Evolutionary conservation across 2,888 invertebrate species (phyloP), one percentile per base, ranked within the genome.

Genomic region (Sphaeridia pumilis): DNA sequence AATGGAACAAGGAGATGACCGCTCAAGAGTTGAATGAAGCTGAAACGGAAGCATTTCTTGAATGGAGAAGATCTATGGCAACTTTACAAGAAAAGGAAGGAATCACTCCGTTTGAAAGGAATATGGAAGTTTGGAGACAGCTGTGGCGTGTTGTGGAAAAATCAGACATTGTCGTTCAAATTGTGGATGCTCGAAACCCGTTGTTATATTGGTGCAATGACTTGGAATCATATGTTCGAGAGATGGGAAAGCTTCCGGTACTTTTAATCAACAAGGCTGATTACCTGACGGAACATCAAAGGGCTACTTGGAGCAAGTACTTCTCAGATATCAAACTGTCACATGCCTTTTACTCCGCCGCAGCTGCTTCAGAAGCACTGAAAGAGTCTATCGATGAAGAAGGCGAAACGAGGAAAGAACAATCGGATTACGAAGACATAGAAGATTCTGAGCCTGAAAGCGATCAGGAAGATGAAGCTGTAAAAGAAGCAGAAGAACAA

Each of bases 61-160:
- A 85, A 52, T 99, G 98, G 98, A 76, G 95, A 58, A 77, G 89
- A 46, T 76, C 81, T 51, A 74, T 98, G 50, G 84, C 90, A 2
- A 70, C 79, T 25, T 69, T 90, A 17, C 87, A 85, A 70, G 84
- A 87, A 62, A 76, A 80, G 17, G 81, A 92, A 42, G 83, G 82
- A 0, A 75, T 95, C 2, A 99, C 98, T 0, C 98, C 98, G 0
- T 98, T 92, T 71, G 98, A 99, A 68, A 86, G 90, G 67, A 99
- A 98, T 72, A 71, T 97, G 21, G 94, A 98, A 69, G 87, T 98
- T 66, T 98, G 98, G 98, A 79, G 94, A 45, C 98, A 99, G 70
- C 70, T 99, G 28, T 99, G 98, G 98, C 78, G 97, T 64, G 97
- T 98, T 0, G 80, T 98, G n/a, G 98, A 99, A 70, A 80, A 87